Evolutionary conservation across 2,797 vertebrate genomes (phyloP).

Genomic region (Falco concolor): DNA sequence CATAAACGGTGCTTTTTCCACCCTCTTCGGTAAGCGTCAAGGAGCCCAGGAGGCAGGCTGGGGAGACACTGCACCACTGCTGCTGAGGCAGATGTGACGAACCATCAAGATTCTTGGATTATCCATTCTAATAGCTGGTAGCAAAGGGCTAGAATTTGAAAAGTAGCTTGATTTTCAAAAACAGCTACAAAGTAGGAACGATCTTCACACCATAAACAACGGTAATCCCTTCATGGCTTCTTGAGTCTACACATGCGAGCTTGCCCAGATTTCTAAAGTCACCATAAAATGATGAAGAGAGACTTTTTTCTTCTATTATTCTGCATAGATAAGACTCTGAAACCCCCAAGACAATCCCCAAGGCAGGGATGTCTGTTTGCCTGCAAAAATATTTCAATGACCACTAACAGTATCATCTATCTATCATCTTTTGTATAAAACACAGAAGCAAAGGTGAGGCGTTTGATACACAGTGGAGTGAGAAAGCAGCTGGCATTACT

Average conservation of each 20-base stretch:
- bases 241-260: background rate
- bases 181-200: background rate
- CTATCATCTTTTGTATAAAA: background rate
- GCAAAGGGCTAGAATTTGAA: background rate
- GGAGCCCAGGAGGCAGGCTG: background rate
- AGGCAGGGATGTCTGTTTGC: background rate
- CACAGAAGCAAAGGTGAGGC: background rate
- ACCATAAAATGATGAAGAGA: background rate
- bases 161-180: background rate
- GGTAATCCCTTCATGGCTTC: background rate
- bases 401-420: background rate
- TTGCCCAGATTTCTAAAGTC: background rate
- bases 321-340: background rate
- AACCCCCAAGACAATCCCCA: background rate
- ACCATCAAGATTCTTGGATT: background rate
- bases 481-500: constrained; percentile 15
- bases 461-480: background rate
- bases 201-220: background rate
- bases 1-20: background rate
- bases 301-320: background rate
- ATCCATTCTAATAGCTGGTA: background rate
- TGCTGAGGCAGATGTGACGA: background rate
- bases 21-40: background rate
- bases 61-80: background rate
- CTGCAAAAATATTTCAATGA: background rate